Evolutionary conservation across 92 coral and sea anemone genomes (phyloP), one percentile per base, ranked within the genome.

Genomic region (Siderastrea radians): DNA sequence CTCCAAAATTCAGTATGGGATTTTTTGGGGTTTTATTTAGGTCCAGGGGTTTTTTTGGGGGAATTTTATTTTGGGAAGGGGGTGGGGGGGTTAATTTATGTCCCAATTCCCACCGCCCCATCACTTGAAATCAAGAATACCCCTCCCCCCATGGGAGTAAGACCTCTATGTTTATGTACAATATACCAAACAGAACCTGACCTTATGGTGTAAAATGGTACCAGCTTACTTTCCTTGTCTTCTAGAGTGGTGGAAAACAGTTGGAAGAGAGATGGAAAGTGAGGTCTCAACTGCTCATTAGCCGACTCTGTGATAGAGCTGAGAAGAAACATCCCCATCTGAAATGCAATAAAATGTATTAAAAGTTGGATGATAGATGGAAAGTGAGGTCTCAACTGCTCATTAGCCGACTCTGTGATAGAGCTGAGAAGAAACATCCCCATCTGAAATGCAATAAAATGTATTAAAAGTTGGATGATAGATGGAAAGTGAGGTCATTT

Each of bases 311-410:
- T 97, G 12, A 95, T 91, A 45, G 98, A 92, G 76, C 98, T 97
- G 5, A 97, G 88, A 43, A 97, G 97, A 93, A 95, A 97, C 99
- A 97, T 97, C 7, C 98, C 98, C 98, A 97, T 97, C 99, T 97
- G 88, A 73, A 85, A 80, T 77, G 44, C 26, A 72, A 52, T 66
- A 80, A 47, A 43, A 82, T 4, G 17, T 10, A 47, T 1, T 43
- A 19, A 55, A 55, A 7, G 61, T 55, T 55, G 61, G 12, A 5
- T 5, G 61, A 62, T 0, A 4, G 61, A 57, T 52, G 50, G 62
- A 52, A 26, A 7, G 11, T 97, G 99, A 19, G 99, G 99, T 70
- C 93, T 84, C 49, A 97, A 78, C 98, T 95, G 94, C 26, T 97
- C 99, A 85, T 98, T 96, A 52, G 96, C 99, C 62, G 98, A 88